Evolutionary conservation across 64 coral and sea anemone genomes (phyloP).

Genomic region (Astreopora myriophthalma): DNA sequence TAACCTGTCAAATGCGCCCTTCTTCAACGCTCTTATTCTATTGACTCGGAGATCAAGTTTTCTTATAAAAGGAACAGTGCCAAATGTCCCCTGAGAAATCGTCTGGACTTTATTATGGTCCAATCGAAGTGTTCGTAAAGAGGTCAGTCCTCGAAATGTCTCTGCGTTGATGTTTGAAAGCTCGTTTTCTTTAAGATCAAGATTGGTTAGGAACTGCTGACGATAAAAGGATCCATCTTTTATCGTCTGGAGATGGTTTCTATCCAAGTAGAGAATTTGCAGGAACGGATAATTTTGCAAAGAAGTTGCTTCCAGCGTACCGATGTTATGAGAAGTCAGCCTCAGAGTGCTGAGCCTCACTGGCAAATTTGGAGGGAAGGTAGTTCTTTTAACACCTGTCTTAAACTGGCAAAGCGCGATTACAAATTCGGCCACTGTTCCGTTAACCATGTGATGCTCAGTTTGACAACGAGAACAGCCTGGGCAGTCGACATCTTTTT

Average conservation of each 20-base stretch:
- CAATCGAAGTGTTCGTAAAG: not conserved
- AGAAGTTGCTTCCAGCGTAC: slow-evolving; percentile 5
- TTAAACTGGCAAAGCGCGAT: not conserved
- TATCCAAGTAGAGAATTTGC: slow-evolving; percentile 15
- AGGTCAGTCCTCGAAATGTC: slow-evolving; percentile 34
- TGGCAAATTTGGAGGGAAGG: slow-evolving; percentile 6
- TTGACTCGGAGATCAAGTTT: slow-evolving; percentile 27
- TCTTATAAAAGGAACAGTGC: not conserved
- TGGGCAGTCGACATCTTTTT: not conserved
- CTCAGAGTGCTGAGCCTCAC: not conserved
- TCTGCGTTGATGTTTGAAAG: not conserved
- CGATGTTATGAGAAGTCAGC: slow-evolving; percentile 1
- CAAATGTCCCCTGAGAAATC: slow-evolving; percentile 6
- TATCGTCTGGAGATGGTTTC: slow-evolving; percentile 7
- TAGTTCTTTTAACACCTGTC: not conserved
- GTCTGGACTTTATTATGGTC: slow-evolving; percentile 11
- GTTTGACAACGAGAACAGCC: not conserved
- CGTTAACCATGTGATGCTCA: not conserved
- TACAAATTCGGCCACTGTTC: not conserved
- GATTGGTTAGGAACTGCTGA: not conserved
- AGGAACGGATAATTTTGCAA: slow-evolving; percentile 15
- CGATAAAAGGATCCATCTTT: slow-evolving; percentile 28
- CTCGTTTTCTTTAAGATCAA: slow-evolving; percentile 36
- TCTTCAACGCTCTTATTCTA: not conserved
- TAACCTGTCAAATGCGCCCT: slow-evolving; percentile 46